Evolutionary conservation across 2,113 vertebrate genomes (phyloP), one percentile per base, ranked within the genome.

Genomic region (Progne subis): DNA sequence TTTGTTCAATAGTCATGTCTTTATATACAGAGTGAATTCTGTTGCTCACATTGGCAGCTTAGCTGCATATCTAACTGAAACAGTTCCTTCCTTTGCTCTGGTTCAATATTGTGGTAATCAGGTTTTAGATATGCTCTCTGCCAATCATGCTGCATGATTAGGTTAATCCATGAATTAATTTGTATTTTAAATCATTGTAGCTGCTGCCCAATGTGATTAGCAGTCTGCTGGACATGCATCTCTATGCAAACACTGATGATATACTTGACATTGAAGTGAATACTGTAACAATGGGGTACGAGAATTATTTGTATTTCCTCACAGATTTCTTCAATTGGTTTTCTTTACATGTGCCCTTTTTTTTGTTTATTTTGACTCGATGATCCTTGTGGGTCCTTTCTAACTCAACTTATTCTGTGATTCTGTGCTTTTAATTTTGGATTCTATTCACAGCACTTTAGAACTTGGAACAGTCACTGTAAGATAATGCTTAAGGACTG

Each of bases 11-110:
- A 92, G 49, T 85, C 76, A 74, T 68, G 77, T 31, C 80, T 76
- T 64, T 69, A 94, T 34, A 65, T 39, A 81, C 28, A 91, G 46
- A 74, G 90, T 84, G 95, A 96, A 96, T 92, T 96, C 89, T 90
- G 46, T 84, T 86, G 88, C n/a, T 90, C 26, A 70, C 59, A 82
- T 57, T 93, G 78, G 82, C 83, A 92, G 49, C 46, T 97, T 96
- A 95, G 95, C 86, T 90, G 71, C 57, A 18, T 94, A 95, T 97
- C 93, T 96, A 95, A 81, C 89, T 88, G 64, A 90, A 96, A 92
- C 91, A 94, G 90, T 70, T 97, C 92, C 64, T 95, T 94, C 61
- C 68, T 96, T 95, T 96, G 95, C 96, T 90, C 52, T 92, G 82
- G n/a, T 83, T 92, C 75, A 90, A 72, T 94, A 90, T 29, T 90